These are phyloP conservation scores for Polylopha cassiicola DNA, from an alignment of 2,888 invertebrate species.

Conservation along the genomic window DNA sequence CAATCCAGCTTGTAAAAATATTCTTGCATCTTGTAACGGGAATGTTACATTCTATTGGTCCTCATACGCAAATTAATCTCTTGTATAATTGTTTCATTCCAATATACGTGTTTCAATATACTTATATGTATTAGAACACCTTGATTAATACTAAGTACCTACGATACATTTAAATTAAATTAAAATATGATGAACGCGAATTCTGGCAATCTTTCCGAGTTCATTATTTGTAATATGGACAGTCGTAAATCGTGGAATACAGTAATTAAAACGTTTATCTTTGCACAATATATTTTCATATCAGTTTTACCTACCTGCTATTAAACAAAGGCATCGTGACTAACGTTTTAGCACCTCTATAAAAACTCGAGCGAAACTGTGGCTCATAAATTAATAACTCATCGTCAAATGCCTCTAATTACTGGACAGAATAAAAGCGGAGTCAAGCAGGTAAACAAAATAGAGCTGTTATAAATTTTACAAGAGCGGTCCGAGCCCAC, in stretches of 20 bases:
- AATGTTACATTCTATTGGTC: too few relatives aligned
- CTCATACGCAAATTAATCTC: too few relatives aligned
- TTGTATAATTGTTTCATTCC: too few relatives aligned
- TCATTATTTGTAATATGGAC: constrained; percentile 1
- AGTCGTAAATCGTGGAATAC: constrained; percentile 8
- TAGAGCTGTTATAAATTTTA: constrained; percentile 76
- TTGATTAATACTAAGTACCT: too few relatives aligned
- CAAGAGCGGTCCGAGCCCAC: constrained; percentile 62
- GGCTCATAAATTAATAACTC: constrained; percentile 75
- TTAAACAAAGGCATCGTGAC: constrained; percentile 27
- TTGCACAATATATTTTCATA: constrained; percentile 2
- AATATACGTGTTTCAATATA: too few relatives aligned
- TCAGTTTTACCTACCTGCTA: constrained; percentile 13
- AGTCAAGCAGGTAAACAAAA: constrained; percentile 74
- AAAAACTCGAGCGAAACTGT: constrained; percentile 65
- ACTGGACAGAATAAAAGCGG: constrained; percentile 62
- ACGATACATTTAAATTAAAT: too few relatives aligned
- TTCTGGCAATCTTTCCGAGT: too few relatives aligned
- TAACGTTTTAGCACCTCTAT: constrained; percentile 71
- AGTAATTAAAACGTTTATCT: constrained; percentile 14
- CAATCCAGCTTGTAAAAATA: too few relatives aligned
- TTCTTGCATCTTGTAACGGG: too few relatives aligned
- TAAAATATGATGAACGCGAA: too few relatives aligned
- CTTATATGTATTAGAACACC: too few relatives aligned
- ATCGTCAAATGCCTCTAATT: constrained; percentile 73